Percentiles rank a stretch among this genome's conserved stretches.
Evolutionary conservation across 2,888 invertebrate species (phyloP).

Genomic region (Malthinus flaveolus): DNA sequence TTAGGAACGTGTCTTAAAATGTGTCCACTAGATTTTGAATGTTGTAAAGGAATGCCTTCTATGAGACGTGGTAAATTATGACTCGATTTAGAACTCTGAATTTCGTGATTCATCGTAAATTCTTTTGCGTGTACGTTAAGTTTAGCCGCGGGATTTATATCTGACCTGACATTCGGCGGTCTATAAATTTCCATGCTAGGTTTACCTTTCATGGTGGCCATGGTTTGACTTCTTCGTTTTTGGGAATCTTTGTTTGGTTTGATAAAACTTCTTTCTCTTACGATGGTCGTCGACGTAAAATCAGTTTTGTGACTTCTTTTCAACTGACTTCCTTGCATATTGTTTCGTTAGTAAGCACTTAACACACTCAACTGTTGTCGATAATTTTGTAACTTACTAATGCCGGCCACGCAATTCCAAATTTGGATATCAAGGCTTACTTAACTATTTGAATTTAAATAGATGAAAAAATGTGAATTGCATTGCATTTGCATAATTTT

Average conservation of each 20-base stretch:
- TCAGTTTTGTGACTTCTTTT: conserved; percentile 54
- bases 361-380: conserved; percentile 23
- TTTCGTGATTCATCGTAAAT: conserved; percentile 78
- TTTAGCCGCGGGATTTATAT: conserved; percentile 60
- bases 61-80: conserved; percentile 47
- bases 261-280: conserved; percentile 72
- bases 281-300: conserved; percentile 61
- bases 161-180: conserved; percentile 67
- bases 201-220: conserved; percentile 70
- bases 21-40: conserved; percentile 64
- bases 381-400: conserved; percentile 40
- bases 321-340: conserved; percentile 32
- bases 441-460: conserved; percentile 29
- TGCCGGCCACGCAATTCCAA: conserved; percentile 48
- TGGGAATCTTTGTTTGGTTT: conserved; percentile 59
- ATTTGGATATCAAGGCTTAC: conserved; percentile 47
- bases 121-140: conserved; percentile 89
- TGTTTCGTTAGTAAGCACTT: conserved; percentile 15
- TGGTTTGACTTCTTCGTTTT: conserved; percentile 75
- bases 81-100: conserved; percentile 53
- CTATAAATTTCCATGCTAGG: conserved; percentile 88
- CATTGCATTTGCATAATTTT: conserved; percentile 5
- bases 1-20: conserved; percentile 63
- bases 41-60: conserved; percentile 50
- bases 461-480: background rate